A percentile compares a stretch with the other conserved stretches of the same genome.
Conservation (phyloP, 2,113 vertebrate genomes). For the Ptilonorhynchus violaceus region DNA sequence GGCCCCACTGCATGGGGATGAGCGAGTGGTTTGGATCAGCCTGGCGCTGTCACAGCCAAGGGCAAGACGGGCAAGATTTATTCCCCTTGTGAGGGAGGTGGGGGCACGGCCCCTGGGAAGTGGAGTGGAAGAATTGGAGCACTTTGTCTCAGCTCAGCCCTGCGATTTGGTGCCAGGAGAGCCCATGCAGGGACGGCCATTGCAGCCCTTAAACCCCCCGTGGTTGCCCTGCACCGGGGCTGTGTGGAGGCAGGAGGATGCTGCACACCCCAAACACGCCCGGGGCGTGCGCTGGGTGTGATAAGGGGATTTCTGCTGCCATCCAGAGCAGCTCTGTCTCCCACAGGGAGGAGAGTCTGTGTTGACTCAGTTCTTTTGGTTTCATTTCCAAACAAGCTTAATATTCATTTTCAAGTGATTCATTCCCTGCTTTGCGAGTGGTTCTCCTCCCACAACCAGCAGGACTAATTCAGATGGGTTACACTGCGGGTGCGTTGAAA, state of each 20-base stretch:
- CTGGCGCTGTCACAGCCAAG: neutral
- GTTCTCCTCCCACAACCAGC: constrained; percentile 16
- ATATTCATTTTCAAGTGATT: constrained; percentile 54
- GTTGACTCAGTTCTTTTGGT: neutral
- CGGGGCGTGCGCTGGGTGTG: neutral
- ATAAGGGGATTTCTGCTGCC: constrained; percentile 34
- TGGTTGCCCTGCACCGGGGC: neutral
- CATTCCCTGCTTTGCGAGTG: constrained; percentile 21
- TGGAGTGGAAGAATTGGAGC: neutral
- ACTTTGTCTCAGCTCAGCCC: constrained; percentile 38
- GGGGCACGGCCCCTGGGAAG: neutral
- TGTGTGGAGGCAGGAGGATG: neutral
- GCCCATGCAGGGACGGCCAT: neutral
- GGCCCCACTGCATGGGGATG: neutral
- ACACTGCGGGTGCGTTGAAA: neutral
- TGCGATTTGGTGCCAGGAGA: constrained; percentile 40
- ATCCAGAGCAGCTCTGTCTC: neutral
- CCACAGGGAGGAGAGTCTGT: neutral
- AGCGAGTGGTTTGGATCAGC: neutral
- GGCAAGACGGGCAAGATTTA: neutral
- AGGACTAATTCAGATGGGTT: constrained; percentile 29
- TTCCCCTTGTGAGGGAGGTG: neutral
- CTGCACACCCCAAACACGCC: neutral
- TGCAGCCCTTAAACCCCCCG: neutral
- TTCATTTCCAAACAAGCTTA: constrained; percentile 37